Evolutionary conservation across 1,140 invertebrate genomes (phyloP), one percentile per base, ranked within the genome.

Genomic region (Harpegnathos saltator): DNA sequence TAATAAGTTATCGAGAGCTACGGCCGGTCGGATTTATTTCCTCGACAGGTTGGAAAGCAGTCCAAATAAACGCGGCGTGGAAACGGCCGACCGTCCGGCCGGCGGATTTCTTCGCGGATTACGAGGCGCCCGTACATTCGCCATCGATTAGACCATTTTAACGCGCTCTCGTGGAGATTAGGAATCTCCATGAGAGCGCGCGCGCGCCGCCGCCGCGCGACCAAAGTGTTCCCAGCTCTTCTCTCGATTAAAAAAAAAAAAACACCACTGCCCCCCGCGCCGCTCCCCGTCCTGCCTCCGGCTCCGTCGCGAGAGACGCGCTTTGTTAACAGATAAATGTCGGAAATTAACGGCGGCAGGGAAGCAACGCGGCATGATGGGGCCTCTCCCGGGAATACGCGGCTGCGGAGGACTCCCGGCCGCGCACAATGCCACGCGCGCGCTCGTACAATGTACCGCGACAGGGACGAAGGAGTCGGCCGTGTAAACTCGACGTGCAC

Each of bases 401-500:
- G 44, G 71, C 54, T 62, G 69, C 83, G 74, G 83, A 68, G 72
- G n/a, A n/a, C n/a, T n/a, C n/a, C n/a, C 54, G 62, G 52, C 58
- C 68, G 82, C 71, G 11, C 7, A 81, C 66, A 88, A 80, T 88
- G 82, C 44, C 48, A 65, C 61, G 78, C 38, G 1, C 75, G 66
- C 65, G 62, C 3, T 77, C 62, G 58, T 87, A 86, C 80, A 77
- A 83, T 78, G 85, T 71, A 65, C 24, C 71, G 65, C 71, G 65
- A 71, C 71, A 69, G 69, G 61, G 38, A 81, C 59, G 63, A 29
- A 56, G 48, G 54, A 84, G 82, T 44, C 74, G 80, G 15, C 59
- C 75, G 84, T 75, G 74, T 87, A 89, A 88, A 85, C 82, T 61
- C 85, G 82, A 83, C 65, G 80, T 83, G 86, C 80, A 83, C 85